Base-by-base conservation (phyloP, 2,797 vertebrate species). In the Parauchenoglanis ngamensis region DNA sequence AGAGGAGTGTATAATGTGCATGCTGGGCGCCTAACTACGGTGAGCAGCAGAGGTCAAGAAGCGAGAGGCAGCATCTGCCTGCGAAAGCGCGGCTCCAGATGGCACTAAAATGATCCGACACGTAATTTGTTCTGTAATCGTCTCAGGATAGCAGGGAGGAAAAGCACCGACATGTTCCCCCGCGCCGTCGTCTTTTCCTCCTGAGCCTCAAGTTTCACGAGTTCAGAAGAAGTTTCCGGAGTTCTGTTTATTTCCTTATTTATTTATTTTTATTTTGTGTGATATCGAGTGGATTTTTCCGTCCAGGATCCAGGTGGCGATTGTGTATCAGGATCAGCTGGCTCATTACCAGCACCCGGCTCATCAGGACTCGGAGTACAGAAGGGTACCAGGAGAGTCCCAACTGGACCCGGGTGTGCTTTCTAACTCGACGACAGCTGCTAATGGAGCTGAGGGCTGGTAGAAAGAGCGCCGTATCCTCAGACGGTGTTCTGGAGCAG, bases 271-370 rank as follows among this genome's bases (percentile, higher is more conserved):
- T 40, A 46, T n/a, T 17, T 28, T n/a, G 49, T 54, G 77, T 40
- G 77, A 77, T 77, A 19, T 56, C n/a, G 40, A 63, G 59, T n/a
- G 28, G 0, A 21, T 81, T 63, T 35, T 65, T 63, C 23, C 1
- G 25, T 65, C 44, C 61, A 67, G 80, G 80, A 82, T 19, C 59
- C 80, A 82, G 80, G 59, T 73, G 35, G 57, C 12, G 70, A 28
- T 75, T 67, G 59, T 10, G 40, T 25, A 28, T 82, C 80, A 49
- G 59, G 80, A 82, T 82, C 80, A 82, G 80, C 80, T 82, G 79
- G 80, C 80, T 82, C 80, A 82, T 82, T 82, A 82, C 57, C 80
- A 82, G 80, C 61, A 10, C 17, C 28, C 3, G 12, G 54, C 77
- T 82, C 25, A 82, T 65, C 79, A 46, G 79, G 23, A 46, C 40